A percentile compares a stretch with the other conserved stretches of the same genome.
Evolutionary conservation across 1,140 invertebrate species (phyloP).

Genomic region (Drosophila micromelanica): DNA sequence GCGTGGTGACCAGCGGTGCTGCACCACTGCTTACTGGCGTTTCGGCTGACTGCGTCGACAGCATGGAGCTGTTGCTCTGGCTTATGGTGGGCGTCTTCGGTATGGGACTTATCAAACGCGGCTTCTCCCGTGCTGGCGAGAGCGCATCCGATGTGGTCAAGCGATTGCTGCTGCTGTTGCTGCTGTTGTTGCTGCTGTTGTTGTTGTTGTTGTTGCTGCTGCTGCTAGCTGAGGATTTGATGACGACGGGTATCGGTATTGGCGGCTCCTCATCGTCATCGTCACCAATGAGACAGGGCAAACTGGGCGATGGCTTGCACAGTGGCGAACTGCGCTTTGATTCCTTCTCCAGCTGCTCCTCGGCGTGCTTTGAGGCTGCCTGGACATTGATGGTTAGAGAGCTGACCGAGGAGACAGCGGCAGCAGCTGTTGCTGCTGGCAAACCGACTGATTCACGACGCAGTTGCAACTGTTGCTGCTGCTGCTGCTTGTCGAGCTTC

Average conservation of each 20-base stretch:
- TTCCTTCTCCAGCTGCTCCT: slow-evolving; percentile 57
- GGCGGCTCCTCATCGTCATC: slow-evolving; percentile 64
- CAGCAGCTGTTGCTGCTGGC: slow-evolving; percentile 1
- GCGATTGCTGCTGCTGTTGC: slow-evolving; percentile 14
- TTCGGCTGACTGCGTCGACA: slow-evolving; percentile 67
- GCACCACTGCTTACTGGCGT: slow-evolving; percentile 55
- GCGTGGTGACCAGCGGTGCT: slow-evolving; percentile 62
- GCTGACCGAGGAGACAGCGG: slow-evolving; percentile 15
- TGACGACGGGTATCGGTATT: slow-evolving; percentile 3
- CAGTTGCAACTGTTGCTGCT: slow-evolving; percentile 87
- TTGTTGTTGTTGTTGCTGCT: not conserved
- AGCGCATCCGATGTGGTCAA: slow-evolving; percentile 44
- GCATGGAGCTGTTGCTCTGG: slow-evolving; percentile 63
- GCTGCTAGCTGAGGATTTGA: slow-evolving; percentile 1
- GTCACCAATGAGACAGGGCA: slow-evolving; percentile 77
- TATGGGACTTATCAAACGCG: slow-evolving; percentile 86
- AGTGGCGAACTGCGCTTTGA: slow-evolving; percentile 49
- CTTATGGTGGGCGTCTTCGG: slow-evolving; percentile 85
- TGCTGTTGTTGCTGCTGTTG: not conserved
- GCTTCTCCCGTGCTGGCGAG: slow-evolving; percentile 84
- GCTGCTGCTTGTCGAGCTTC: slow-evolving; percentile 52
- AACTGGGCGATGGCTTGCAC: slow-evolving; percentile 79
- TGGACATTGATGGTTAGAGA: slow-evolving; percentile 79
- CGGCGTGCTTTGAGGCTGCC: slow-evolving; percentile 66
- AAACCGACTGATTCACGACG: slow-evolving; percentile 85